Percentiles rank a stretch among this genome's conserved stretches.
Evolutionary conservation across 2,113 vertebrate genomes (phyloP).

Genomic region (Apeltes quadracus): DNA sequence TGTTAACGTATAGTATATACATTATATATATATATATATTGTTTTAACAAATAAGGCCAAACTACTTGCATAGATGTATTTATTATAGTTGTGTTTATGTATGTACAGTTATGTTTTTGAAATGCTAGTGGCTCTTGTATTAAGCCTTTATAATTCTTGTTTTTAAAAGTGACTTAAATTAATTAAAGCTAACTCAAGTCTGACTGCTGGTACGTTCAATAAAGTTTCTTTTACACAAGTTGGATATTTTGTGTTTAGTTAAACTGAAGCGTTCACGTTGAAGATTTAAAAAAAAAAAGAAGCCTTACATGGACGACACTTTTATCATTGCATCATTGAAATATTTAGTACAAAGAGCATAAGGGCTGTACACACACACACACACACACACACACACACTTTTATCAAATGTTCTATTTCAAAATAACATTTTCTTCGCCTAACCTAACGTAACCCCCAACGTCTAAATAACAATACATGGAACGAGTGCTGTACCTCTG

Average conservation of each 20-base stretch:
- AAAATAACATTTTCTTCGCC: slow-evolving; percentile 21
- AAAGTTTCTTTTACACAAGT: slow-evolving; percentile 74
- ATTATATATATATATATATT: slow-evolving; percentile 69
- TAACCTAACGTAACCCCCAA: neutral
- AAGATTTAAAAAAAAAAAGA: slow-evolving; percentile 1
- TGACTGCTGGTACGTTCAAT: slow-evolving; percentile 71
- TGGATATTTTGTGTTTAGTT: neutral
- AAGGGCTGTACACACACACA: slow-evolving; percentile 49
- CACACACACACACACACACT: slow-evolving; percentile 2
- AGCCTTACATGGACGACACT: slow-evolving; percentile 43
- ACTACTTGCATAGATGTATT: slow-evolving; percentile 76
- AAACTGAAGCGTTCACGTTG: neutral
- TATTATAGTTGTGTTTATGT: slow-evolving; percentile 72
- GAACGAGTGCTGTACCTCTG: slow-evolving; percentile 45
- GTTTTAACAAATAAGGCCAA: slow-evolving; percentile 71
- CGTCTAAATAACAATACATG: slow-evolving; percentile 26
- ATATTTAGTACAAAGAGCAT: slow-evolving; percentile 62
- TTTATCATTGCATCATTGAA: slow-evolving; percentile 63
- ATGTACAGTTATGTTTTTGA: slow-evolving; percentile 66
- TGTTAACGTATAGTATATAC: slow-evolving; percentile 66
- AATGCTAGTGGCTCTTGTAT: slow-evolving; percentile 66
- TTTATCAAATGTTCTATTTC: slow-evolving; percentile 33
- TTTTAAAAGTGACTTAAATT: slow-evolving; percentile 73
- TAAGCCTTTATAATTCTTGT: slow-evolving; percentile 65
- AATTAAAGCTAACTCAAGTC: slow-evolving; percentile 69